Evolutionary conservation across 2,888 invertebrate species (phyloP), one percentile per base, ranked within the genome.

Genomic region (Pandemis heparana): DNA sequence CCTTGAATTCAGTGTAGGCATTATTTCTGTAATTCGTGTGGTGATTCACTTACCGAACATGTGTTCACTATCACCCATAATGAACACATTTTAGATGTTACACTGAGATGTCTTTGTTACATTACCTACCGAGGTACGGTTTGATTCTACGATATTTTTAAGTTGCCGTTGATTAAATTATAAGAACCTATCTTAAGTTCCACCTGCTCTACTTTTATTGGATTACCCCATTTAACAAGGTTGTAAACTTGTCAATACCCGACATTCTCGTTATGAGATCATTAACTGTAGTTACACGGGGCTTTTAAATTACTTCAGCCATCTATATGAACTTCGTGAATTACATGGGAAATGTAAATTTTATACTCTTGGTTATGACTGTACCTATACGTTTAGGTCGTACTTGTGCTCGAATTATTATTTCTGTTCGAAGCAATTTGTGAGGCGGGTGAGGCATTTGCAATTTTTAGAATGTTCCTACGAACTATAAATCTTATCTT

Each of bases 401-500:
- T 62, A 48, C 10, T 61, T 32, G 60, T 62, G 39, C 10, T 63
- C 16, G 46, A 68, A 65, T 59, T 67, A 71, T 67, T 66, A 32
- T 14, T 53, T 67, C 12, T 51, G 67, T 62, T 56, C 39, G 43
- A 23, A 32, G 46, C 38, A 56, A 41, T 56, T 51, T 70, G 32
- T 74, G 61, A 60, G 39, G 23, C 41, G 67, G 56, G 59, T 81
- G 87, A 85, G 84, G 84, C 85, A 85, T 85, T 88, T 83, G 88
- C 87, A 91, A 87, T 89, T 91, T 91, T 90, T 88, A 89, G 86
- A 89, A 87, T 86, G 81, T 89, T 90, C 87, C 87, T 81, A 75
- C 79, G 87, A 89, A 89, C 90, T 86, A 91, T 92, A 92, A 92
- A 92, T 92, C 90, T 89, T 87, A 88, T 89, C 87, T 87, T 77